phyloP scores from a whole-genome alignment of 2,888 invertebrate genomes.

The Muschampia plurimacula region DNA sequence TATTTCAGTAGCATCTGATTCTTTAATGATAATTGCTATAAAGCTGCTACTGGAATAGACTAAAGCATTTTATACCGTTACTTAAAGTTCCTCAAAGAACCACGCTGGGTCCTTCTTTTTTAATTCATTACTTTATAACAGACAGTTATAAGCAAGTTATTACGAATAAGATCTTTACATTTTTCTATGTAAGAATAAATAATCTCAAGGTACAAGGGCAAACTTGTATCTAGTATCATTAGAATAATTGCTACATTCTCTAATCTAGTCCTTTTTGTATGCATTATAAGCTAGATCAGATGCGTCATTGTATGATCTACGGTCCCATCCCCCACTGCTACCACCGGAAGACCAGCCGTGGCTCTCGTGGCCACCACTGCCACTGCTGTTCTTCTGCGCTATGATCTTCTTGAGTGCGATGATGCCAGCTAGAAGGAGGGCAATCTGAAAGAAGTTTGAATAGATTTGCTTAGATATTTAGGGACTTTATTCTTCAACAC shows the following conservation, averaged over 20 bases:
- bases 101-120: not conserved
- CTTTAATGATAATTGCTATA: not conserved
- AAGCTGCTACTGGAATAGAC: conserved; percentile 13
- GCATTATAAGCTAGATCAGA: conserved; percentile 90
- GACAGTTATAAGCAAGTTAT: not conserved
- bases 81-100: not conserved
- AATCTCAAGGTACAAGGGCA: not conserved
- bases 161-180: not conserved
- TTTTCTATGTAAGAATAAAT: not conserved
- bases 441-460: conserved; percentile 88
- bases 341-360: conserved; percentile 84
- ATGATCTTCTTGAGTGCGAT: conserved; percentile 93
- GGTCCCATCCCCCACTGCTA: conserved; percentile 87
- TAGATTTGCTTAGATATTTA: not conserved
- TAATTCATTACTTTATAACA: no score
- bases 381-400: conserved; percentile 87
- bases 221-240: not conserved
- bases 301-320: conserved; percentile 83
- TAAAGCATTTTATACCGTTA: conserved; percentile 26
- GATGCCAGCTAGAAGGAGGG: conserved; percentile 92
- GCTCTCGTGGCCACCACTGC: conserved; percentile 80
- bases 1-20: conserved; percentile 2
- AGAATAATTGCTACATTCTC: not conserved
- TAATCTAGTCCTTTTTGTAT: conserved; percentile 72
- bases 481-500: no score